These are phyloP conservation scores for Augiades crinisus DNA, from an alignment of 2,888 invertebrate species.

Conservation along the genomic window DNA sequence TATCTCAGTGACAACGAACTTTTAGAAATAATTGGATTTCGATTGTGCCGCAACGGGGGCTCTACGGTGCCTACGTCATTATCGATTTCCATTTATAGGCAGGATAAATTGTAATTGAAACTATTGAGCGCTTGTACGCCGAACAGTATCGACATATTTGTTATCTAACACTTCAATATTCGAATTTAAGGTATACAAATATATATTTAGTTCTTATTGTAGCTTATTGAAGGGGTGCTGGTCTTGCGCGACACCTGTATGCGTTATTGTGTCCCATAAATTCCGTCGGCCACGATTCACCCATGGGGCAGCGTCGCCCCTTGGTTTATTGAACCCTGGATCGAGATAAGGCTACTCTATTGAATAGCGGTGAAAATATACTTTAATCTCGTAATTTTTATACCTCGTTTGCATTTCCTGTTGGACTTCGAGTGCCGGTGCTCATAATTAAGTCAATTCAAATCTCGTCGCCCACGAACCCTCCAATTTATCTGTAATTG, in stretches of 20 bases:
- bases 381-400: constrained; percentile 61
- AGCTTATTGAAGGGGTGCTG: constrained; percentile 67
- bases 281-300: constrained; percentile 62
- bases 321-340: constrained; percentile 72
- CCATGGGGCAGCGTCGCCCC: constrained; percentile 52
- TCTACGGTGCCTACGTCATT: constrained; percentile 64
- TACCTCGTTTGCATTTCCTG: constrained; percentile 61
- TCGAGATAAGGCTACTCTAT: constrained; percentile 57
- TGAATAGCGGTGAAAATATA: constrained; percentile 56
- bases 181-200: constrained; percentile 57
- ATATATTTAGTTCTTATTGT: constrained; percentile 68
- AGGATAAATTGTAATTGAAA: constrained; percentile 71
- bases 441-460: constrained; percentile 76
- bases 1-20: constrained; percentile 70
- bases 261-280: constrained; percentile 77
- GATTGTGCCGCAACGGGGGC: constrained; percentile 69
- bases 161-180: constrained; percentile 64
- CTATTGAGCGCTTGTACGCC: constrained; percentile 33
- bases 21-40: constrained; percentile 79
- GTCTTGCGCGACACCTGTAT: constrained; percentile 75
- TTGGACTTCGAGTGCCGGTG: constrained; percentile 52
- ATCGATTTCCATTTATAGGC: constrained; percentile 72
- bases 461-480: constrained; percentile 73
- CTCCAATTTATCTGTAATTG: constrained; percentile 60
- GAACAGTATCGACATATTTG: constrained; percentile 64